Conservation (phyloP, 2,113 vertebrate genomes). For the Stigmatopora nigra region DNA sequence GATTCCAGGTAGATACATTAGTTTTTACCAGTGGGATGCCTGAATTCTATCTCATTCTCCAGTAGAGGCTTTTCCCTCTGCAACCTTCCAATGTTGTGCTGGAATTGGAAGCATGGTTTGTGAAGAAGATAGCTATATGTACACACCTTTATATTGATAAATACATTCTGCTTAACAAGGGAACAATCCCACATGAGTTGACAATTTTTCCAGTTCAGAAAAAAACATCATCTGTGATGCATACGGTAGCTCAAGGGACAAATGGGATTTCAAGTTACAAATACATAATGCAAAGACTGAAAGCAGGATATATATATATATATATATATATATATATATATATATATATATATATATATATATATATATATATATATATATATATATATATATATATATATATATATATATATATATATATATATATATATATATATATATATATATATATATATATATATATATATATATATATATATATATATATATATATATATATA, state of each 20-base stretch:
- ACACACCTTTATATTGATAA: slow-evolving; percentile 55
- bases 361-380: no score
- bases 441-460: no score
- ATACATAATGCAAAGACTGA: background rate
- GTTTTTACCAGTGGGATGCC: slow-evolving; percentile 49
- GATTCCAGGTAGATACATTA: slow-evolving; percentile 51
- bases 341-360: no score
- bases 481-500: no score
- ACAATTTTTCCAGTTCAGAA: slow-evolving; percentile 51
- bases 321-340: slow-evolving; percentile 5
- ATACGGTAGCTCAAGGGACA: slow-evolving; percentile 18
- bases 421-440: no score
- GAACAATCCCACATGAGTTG: slow-evolving; percentile 44
- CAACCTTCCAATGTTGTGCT: slow-evolving; percentile 34
- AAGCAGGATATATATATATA: slow-evolving; percentile 18
- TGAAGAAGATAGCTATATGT: slow-evolving; percentile 45
- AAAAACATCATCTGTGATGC: slow-evolving; percentile 48
- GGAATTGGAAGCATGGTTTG: slow-evolving; percentile 37
- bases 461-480: no score
- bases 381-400: no score
- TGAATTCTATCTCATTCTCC: slow-evolving; percentile 49
- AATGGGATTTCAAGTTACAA: slow-evolving; percentile 8
- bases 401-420: no score
- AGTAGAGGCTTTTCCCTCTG: slow-evolving; percentile 42
- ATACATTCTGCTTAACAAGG: slow-evolving; percentile 41